These are phyloP conservation scores for Trachymyrmex cornetzi DNA, from an alignment of 1,140 invertebrate genomes.

Conservation along the genomic window DNA sequence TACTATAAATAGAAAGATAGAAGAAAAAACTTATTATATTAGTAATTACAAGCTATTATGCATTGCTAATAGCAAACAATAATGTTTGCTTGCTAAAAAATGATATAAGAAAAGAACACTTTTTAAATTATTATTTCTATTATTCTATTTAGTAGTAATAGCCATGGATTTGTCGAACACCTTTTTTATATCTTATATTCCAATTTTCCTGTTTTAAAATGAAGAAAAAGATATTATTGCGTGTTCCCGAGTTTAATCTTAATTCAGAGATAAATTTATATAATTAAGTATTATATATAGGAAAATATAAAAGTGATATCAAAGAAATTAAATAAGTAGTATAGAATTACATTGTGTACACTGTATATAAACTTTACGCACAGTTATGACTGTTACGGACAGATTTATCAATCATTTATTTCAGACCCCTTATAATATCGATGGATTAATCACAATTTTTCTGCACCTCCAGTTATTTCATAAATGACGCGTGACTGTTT, in stretches of 20 bases:
- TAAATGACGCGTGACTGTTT: slow-evolving; percentile 40
- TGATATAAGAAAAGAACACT: background rate
- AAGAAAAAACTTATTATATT: background rate
- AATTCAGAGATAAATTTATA: too few relatives aligned
- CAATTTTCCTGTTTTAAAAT: background rate
- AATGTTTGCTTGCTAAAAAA: background rate
- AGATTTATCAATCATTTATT: slow-evolving; percentile 40
- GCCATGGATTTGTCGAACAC: background rate
- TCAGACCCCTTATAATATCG: background rate
- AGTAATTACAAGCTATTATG: background rate
- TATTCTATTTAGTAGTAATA: background rate
- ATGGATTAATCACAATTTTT: slow-evolving; percentile 61
- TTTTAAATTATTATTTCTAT: background rate
- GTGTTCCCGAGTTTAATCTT: too few relatives aligned
- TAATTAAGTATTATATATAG: too few relatives aligned
- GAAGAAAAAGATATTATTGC: background rate
- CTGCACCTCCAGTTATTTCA: slow-evolving; percentile 53
- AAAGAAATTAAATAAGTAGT: background rate
- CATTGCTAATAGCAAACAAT: background rate
- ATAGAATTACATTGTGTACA: background rate
- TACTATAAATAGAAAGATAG: background rate
- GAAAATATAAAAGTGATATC: background rate
- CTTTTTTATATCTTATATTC: background rate
- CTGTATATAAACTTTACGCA: too few relatives aligned
- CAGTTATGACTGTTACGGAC: background rate